A percentile compares a stretch with the other conserved stretches of the same genome.
Evolutionary conservation across 2,888 invertebrate species (phyloP).

Genomic region (Penaeus monodon): DNA sequence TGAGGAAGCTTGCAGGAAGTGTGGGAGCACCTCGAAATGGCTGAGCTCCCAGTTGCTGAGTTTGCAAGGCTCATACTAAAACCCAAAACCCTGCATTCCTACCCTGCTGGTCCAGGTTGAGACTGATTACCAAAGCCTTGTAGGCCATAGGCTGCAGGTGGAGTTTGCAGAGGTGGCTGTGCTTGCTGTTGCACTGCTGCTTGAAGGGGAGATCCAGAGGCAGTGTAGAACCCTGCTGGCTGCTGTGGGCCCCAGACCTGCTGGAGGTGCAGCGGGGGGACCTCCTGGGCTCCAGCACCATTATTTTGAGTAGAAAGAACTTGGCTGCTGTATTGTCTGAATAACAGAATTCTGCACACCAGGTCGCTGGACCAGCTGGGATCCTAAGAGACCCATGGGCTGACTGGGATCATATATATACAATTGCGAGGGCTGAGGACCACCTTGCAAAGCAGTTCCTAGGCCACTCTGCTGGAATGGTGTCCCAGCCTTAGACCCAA

Average conservation of each 20-base stretch:
- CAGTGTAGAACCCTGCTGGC: conserved; percentile 58
- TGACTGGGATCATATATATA: conserved; percentile 65
- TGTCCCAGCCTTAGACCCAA: conserved; percentile 65
- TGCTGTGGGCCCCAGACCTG: conserved; percentile 54
- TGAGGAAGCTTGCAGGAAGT: conserved; percentile 59
- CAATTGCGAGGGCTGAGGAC: conserved; percentile 62
- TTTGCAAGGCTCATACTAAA: conserved; percentile 59
- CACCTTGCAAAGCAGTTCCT: conserved; percentile 63
- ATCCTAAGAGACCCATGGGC: conserved; percentile 63
- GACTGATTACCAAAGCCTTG: conserved; percentile 64
- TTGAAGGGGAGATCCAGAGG: conserved; percentile 62
- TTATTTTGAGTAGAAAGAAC: conserved; percentile 64
- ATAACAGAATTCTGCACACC: conserved; percentile 64
- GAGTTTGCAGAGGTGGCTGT: conserved; percentile 63
- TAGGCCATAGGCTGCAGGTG: conserved; percentile 60
- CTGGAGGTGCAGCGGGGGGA: conserved; percentile 55
- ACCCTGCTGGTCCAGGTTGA: conserved; percentile 60
- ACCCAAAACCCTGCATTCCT: conserved; percentile 61
- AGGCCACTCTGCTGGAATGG: conserved; percentile 65
- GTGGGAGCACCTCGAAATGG: conserved; percentile 54
- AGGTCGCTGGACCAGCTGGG: conserved; percentile 64
- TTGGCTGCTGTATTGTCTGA: conserved; percentile 64
- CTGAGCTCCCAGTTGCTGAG: conserved; percentile 63
- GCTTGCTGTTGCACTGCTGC: conserved; percentile 65
- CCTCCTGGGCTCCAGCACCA: conserved; percentile 62